Evolutionary conservation across 2,888 invertebrate genomes (phyloP).

Genomic region (Drosophila stalkeri): DNA sequence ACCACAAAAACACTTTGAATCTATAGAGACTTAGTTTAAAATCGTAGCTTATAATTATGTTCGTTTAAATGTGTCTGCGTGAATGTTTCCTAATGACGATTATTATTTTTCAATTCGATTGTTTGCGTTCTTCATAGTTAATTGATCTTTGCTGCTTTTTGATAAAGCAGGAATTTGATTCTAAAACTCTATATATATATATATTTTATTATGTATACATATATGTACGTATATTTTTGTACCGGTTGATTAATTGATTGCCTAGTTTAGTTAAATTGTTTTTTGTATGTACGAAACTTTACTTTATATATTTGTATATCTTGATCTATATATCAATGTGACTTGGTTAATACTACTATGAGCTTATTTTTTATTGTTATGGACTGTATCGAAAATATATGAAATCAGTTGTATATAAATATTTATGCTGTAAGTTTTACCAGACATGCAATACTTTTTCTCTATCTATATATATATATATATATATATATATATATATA

Average conservation of each 20-base stretch:
- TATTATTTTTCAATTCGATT: constrained; percentile 42
- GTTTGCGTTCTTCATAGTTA: constrained; percentile 59
- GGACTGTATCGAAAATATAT: constrained; percentile 58
- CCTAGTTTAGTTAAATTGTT: constrained; percentile 76
- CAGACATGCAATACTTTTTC: constrained; percentile 61
- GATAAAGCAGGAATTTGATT: constrained; percentile 49
- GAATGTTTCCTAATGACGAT: constrained; percentile 43
- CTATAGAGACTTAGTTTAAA: constrained; percentile 37
- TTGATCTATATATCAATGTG: constrained; percentile 57
- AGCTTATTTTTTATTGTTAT: constrained; percentile 73
- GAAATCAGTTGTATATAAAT: constrained; percentile 72
- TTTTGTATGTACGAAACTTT: constrained; percentile 64
- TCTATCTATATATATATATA: constrained; percentile 10
- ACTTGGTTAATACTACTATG: constrained; percentile 60
- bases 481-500: constrained; percentile 17
- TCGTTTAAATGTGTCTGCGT: constrained; percentile 41
- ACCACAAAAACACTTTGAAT: constrained; percentile 54
- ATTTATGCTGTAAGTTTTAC: constrained; percentile 51
- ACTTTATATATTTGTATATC: constrained; percentile 48
- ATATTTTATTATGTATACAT: background rate
- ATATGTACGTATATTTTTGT: constrained; percentile 61
- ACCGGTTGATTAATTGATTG: constrained; percentile 65
- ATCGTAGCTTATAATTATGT: constrained; percentile 35
- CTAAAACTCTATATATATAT: background rate
- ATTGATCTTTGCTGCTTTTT: constrained; percentile 64